These are phyloP conservation scores for Eurytoma californica DNA, from an alignment of 2,888 invertebrate species.

Conservation along the genomic window DNA sequence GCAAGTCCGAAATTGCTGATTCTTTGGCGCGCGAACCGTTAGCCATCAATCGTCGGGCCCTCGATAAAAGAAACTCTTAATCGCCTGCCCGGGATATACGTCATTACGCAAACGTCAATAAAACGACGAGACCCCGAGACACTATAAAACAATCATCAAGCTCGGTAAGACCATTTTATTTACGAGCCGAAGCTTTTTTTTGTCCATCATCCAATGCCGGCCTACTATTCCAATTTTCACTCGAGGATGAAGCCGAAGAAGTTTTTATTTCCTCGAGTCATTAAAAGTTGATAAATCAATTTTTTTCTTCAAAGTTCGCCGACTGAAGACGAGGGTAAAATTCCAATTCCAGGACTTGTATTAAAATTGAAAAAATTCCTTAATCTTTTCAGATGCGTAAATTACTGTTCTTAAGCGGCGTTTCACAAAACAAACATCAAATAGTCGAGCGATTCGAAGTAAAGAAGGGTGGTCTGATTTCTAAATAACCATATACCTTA, in stretches of 20 bases:
- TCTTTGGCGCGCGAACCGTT: slow-evolving; percentile 15
- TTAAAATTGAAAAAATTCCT: no score
- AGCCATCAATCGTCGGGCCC: slow-evolving; percentile 13
- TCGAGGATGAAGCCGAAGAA: no score
- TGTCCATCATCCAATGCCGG: not conserved
- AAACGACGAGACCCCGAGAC: not conserved
- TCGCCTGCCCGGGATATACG: not conserved
- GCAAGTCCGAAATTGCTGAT: slow-evolving; percentile 12
- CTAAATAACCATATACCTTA: slow-evolving; percentile 1
- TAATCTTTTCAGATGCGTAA: no score
- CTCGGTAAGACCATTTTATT: not conserved
- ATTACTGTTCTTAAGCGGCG: no score
- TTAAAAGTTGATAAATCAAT: no score
- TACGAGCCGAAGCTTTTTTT: no score
- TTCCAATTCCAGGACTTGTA: no score
- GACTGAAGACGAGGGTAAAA: no score
- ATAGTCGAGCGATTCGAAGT: no score
- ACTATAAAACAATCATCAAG: not conserved
- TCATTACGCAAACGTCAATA: slow-evolving; percentile 16
- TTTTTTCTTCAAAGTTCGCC: no score
- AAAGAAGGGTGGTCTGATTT: slow-evolving; percentile 1
- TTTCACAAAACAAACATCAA: no score
- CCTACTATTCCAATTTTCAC: not conserved
- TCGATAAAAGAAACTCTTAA: slow-evolving; percentile 4
- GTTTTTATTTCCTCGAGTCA: no score